Evolutionary conservation across 2,797 vertebrate genomes (phyloP).

Genomic region (Leptoclinus maculatus): DNA sequence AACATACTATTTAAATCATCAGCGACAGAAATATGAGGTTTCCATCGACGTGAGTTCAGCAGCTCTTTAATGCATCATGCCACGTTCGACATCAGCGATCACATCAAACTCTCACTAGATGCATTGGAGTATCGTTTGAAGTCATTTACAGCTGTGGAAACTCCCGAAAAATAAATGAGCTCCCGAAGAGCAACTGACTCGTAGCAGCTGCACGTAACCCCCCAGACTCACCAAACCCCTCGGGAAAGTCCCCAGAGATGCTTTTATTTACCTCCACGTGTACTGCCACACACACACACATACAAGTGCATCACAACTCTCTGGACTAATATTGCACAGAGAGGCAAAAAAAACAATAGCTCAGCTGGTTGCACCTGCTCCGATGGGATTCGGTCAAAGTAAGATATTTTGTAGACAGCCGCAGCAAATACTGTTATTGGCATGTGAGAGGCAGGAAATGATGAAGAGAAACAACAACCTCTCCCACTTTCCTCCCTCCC

Average conservation of each 20-base stretch:
- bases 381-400: conserved; percentile 39
- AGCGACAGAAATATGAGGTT: not conserved
- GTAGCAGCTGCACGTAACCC: conserved; percentile 37
- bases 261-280: conserved; percentile 47
- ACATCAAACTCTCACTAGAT: conserved; percentile 17
- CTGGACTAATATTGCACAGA: conserved; percentile 1
- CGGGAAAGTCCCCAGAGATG: conserved; percentile 31
- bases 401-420: conserved; percentile 42
- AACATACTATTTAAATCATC: not conserved
- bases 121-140: conserved; percentile 24
- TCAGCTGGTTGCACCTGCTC: conserved; percentile 64
- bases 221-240: conserved; percentile 17
- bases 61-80: not conserved
- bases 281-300: not conserved
- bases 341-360: not conserved
- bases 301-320: conserved; percentile 10
- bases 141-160: conserved; percentile 43
- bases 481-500: conserved; percentile 15
- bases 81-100: not conserved
- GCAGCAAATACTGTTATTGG: conserved; percentile 53
- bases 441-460: conserved; percentile 59
- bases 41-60: not conserved
- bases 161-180: conserved; percentile 56
- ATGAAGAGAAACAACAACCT: conserved; percentile 62
- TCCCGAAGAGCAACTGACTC: conserved; percentile 43